Evolutionary conservation across 2,888 invertebrate genomes (phyloP), one percentile per base, ranked within the genome.

Genomic region (Apamea epomidion): DNA sequence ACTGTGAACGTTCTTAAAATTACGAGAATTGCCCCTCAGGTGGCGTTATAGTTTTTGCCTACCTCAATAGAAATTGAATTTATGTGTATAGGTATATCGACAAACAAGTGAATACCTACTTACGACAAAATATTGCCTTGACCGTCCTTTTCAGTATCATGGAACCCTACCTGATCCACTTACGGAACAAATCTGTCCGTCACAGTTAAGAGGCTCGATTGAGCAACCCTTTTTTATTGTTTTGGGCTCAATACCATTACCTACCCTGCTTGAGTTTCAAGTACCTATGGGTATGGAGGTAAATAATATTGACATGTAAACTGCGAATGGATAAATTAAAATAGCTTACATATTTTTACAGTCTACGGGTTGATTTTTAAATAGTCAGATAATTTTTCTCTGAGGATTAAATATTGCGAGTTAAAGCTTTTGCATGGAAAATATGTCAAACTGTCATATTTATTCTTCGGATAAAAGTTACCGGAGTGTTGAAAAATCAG

Each of bases 161-260:
- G 70, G 42, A 70, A 75, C 76, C 76, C 29, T 67, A 70, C 84
- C 82, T 85, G 77, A 86, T 85, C 86, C 86, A 78, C 80, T 86
- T 88, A 85, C 78, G 18, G 70, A 58, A 85, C 86, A 88, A 88
- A 86, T 86, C 88, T 85, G 82, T 76, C 77, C 82, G 51, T 81
- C 77, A 68, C 81, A 60, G 67, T 71, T 67, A 78, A 87, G 76
- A 68, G 85, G 48, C 65, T 45, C 70, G 77, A 88, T 81, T 74
- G 85, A 75, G 42, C 58, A 62, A 85, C 86, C 85, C 82, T 86
- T 88, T 85, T 88, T 86, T 84, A 84, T 84, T 84, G 87, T 87
- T 84, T 87, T 87, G 68, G 80, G 87, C 65, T 58, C 87, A 84
- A 84, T 87, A 72, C 68, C 73, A 84, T 84, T 87, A 87, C 64